A percentile compares a stretch with the other conserved stretches of the same genome.
Evolutionary conservation across 1,140 invertebrate species (phyloP).

Genomic region (Drosophila nannoptera): DNA sequence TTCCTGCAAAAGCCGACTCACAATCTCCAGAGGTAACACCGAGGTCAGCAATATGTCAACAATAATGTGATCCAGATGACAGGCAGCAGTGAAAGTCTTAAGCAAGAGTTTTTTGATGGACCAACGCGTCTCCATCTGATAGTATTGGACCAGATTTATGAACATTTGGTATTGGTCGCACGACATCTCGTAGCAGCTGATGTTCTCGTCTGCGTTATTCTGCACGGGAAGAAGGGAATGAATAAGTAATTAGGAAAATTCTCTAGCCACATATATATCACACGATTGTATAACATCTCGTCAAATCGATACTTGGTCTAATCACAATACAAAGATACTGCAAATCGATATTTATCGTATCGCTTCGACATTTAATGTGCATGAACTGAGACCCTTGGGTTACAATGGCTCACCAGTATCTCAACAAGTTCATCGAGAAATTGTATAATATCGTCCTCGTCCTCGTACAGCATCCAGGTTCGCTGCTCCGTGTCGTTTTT

Average conservation of each 20-base stretch:
- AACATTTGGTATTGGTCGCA: conserved; percentile 88
- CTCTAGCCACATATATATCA: no score
- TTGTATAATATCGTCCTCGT: conserved; percentile 90
- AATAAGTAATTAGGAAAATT: neutral
- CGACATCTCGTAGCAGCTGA: conserved; percentile 88
- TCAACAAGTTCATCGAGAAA: conserved; percentile 91
- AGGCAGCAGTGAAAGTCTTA: conserved; percentile 91
- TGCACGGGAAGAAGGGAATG: conserved; percentile 75
- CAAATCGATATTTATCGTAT: neutral
- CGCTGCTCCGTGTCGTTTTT: conserved; percentile 96
- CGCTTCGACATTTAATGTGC: neutral
- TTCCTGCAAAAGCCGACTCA: conserved; percentile 79
- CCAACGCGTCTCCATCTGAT: conserved; percentile 95
- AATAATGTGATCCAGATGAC: conserved; percentile 88
- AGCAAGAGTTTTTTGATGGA: conserved; percentile 89
- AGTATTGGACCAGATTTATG: conserved; percentile 90
- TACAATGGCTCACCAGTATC: conserved; percentile 85
- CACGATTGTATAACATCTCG: no score
- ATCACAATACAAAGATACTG: neutral
- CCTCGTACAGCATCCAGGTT: conserved; percentile 95
- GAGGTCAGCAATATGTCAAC: conserved; percentile 90
- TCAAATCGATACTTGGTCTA: neutral
- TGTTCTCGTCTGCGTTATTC: conserved; percentile 91
- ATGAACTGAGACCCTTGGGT: neutral
- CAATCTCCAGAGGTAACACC: conserved; percentile 92